Percentiles rank a stretch among this genome's conserved stretches.
Conservation (phyloP, 2,797 vertebrate genomes). For the Pyrrhura leucotis region DNA sequence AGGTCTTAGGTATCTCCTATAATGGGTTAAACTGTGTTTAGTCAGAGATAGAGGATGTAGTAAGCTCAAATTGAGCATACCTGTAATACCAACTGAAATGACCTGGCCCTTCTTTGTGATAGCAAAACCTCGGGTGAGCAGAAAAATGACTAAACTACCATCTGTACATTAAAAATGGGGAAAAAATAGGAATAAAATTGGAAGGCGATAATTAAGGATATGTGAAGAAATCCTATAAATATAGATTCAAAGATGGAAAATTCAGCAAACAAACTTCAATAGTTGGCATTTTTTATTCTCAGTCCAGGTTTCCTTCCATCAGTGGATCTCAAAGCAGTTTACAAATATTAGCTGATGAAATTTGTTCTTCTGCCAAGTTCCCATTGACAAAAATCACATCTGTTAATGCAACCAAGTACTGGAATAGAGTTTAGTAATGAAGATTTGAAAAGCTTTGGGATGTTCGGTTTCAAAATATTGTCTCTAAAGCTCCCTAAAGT, state of each 20-base stretch:
- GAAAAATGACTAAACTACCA: slow-evolving; percentile 4
- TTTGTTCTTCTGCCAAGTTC: slow-evolving; percentile 33
- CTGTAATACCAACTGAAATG: neutral
- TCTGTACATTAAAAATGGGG: neutral
- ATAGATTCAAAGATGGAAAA: slow-evolving; percentile 32
- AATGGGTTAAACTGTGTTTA: neutral
- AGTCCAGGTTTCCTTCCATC: slow-evolving; percentile 52
- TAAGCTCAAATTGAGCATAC: neutral
- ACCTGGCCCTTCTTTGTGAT: neutral
- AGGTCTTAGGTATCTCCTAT: neutral
- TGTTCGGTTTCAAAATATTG: slow-evolving; percentile 30
- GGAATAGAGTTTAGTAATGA: slow-evolving; percentile 1
- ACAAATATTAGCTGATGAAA: slow-evolving; percentile 59
- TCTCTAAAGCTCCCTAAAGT: slow-evolving; percentile 7
- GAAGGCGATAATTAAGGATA: slow-evolving; percentile 29
- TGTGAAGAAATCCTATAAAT: slow-evolving; percentile 41
- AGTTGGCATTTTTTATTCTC: slow-evolving; percentile 33
- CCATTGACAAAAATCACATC: slow-evolving; percentile 66
- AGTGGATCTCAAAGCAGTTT: slow-evolving; percentile 52
- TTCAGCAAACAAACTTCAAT: slow-evolving; percentile 41
- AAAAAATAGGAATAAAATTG: slow-evolving; percentile 13
- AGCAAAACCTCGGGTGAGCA: neutral
- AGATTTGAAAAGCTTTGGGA: slow-evolving; percentile 37
- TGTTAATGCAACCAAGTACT: slow-evolving; percentile 30
- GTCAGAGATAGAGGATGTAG: neutral